phyloP scores from a whole-genome alignment of 2,888 invertebrate genomes.

The Villa cingulata region DNA sequence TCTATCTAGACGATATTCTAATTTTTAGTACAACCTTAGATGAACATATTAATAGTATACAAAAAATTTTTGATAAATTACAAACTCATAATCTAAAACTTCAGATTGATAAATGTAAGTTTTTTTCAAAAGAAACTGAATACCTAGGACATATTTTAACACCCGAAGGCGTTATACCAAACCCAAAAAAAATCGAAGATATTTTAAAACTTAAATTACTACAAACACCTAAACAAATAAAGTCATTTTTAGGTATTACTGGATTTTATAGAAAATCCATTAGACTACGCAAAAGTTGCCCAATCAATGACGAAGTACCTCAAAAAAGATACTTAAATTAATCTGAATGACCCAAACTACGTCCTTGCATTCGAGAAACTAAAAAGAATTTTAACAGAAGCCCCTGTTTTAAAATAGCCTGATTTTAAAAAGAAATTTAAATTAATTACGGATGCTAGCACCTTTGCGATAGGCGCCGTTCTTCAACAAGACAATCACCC shows the following conservation, averaged over 20 bases:
- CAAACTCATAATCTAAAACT: too few relatives aligned
- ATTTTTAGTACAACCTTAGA: conserved; percentile 9
- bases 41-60: conserved; percentile 8
- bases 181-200: conserved; percentile 9
- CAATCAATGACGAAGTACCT: not conserved
- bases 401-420: not conserved
- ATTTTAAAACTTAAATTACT: conserved; percentile 1
- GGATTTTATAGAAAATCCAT: conserved; percentile 3
- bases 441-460: not conserved
- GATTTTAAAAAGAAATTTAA: conserved; percentile 1
- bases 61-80: too few relatives aligned
- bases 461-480: not conserved
- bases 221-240: not conserved
- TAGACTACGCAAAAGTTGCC: not conserved
- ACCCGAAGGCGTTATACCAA: conserved; percentile 10
- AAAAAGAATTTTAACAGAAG: not conserved
- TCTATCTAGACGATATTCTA: conserved; percentile 13
- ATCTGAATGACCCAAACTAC: too few relatives aligned
- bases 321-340: not conserved
- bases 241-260: conserved; percentile 1
- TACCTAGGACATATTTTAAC: conserved; percentile 13
- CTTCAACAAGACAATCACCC: conserved; percentile 1
- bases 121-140: conserved; percentile 9
- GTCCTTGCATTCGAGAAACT: not conserved
- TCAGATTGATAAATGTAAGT: conserved; percentile 12